Conservation (phyloP, 2,888 invertebrate genomes). For the Heliconius cydno region DNA sequence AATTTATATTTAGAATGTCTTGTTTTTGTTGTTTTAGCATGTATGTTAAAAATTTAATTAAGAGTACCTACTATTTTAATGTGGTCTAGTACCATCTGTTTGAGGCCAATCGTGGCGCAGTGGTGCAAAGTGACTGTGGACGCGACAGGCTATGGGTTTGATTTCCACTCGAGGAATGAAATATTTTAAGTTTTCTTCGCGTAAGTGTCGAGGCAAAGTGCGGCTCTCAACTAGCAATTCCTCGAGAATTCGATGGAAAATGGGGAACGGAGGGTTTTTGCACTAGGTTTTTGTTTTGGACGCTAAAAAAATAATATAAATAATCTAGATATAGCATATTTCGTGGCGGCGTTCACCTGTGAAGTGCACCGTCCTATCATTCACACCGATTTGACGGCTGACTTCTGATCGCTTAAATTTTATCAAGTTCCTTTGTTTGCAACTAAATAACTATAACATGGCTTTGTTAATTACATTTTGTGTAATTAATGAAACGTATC, state of each 20-base stretch:
- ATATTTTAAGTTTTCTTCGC: neutral
- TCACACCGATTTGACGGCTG: slow-evolving; percentile 73
- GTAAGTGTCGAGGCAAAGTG: too few species aligned
- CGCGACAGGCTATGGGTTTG: neutral
- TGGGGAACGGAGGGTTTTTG: neutral
- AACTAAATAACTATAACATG: neutral
- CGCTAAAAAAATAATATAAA: neutral
- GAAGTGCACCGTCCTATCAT: slow-evolving; percentile 68
- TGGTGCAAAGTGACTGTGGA: neutral
- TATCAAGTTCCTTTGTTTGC: neutral
- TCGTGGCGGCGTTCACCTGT: slow-evolving; percentile 65
- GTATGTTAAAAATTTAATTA: slow-evolving; percentile 1
- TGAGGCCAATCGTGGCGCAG: neutral
- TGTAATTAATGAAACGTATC: neutral
- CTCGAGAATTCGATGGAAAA: neutral
- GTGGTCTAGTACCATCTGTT: too few species aligned
- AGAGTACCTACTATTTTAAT: neutral
- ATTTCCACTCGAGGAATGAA: neutral
- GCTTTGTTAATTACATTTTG: neutral
- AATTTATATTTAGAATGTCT: slow-evolving; percentile 4
- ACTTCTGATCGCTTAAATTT: slow-evolving; percentile 63
- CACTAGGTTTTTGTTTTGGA: neutral
- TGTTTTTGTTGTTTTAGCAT: neutral
- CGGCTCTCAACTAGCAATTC: neutral
- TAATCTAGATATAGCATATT: neutral